phyloP scores from a whole-genome alignment of 1,140 invertebrate species.

The Neodiprion lecontei region DNA sequence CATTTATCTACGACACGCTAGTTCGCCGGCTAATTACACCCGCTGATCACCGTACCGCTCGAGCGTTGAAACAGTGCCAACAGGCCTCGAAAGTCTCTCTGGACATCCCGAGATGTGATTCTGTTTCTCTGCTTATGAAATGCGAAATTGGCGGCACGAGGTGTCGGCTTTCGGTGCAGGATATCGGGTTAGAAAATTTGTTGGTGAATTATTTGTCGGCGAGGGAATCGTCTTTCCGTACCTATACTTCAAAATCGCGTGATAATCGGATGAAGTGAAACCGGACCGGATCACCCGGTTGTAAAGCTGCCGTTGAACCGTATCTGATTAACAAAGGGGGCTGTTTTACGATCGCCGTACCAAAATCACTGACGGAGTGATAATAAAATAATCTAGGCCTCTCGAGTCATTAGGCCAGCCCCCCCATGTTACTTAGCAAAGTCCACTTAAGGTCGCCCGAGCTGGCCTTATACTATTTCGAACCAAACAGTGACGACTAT shows the following conservation, averaged over 20 bases:
- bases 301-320: slow-evolving; percentile 4
- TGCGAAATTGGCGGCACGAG: no score
- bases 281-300: background rate
- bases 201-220: no score
- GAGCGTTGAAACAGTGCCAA: background rate
- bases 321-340: slow-evolving; percentile 14
- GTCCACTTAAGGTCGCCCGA: slow-evolving; percentile 46
- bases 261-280: no score
- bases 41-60: background rate
- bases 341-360: slow-evolving; percentile 47
- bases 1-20: slow-evolving; percentile 5
- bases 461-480: background rate
- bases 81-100: background rate
- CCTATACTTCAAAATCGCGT: no score
- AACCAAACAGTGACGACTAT: no score
- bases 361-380: slow-evolving; percentile 57
- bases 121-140: no score
- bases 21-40: background rate
- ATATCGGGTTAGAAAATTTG: slow-evolving; percentile 22
- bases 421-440: slow-evolving; percentile 49
- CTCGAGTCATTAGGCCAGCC: slow-evolving; percentile 57
- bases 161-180: slow-evolving; percentile 13
- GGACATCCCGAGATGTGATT: no score
- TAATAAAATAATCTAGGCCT: slow-evolving; percentile 61
- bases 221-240: no score